These are phyloP conservation scores for Cathartes aura DNA, from an alignment of 2,113 vertebrate genomes.

Conservation along the genomic window DNA sequence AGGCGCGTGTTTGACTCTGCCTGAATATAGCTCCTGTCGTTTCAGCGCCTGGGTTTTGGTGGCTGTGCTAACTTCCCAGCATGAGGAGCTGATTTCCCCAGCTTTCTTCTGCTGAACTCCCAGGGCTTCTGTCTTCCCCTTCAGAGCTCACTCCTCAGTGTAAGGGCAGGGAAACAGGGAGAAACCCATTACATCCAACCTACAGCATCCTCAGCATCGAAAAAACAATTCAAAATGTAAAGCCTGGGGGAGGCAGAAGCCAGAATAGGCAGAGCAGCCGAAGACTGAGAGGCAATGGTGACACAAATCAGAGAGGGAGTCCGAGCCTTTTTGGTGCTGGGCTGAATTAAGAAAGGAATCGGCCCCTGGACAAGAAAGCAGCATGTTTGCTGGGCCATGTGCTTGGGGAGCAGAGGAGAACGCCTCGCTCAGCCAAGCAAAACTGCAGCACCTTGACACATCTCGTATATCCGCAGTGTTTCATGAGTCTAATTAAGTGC, in stretches of 20 bases:
- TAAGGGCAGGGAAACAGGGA: not conserved
- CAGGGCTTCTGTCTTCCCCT: not conserved
- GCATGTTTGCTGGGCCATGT: not conserved
- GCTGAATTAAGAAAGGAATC: not conserved
- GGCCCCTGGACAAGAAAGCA: not conserved
- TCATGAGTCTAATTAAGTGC: not conserved
- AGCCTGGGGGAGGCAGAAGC: not conserved
- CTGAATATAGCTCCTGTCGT: not conserved
- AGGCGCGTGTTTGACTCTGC: accelerated
- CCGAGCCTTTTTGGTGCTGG: not conserved
- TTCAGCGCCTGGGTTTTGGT: not conserved
- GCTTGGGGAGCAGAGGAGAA: not conserved
- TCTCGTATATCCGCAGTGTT: accelerated
- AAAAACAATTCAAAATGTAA: accelerated
- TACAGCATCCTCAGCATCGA: not conserved
- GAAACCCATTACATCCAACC: not conserved
- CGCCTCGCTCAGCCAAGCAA: not conserved
- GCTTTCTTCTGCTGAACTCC: not conserved
- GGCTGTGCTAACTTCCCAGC: not conserved
- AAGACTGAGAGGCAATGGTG: not conserved
- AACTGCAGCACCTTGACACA: not conserved
- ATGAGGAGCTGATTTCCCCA: not conserved
- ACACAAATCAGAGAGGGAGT: not conserved
- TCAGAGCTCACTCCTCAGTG: not conserved
- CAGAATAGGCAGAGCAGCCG: not conserved